phyloP scores from a whole-genome alignment of 1,140 invertebrate genomes.

The Neodiprion lecontei region DNA sequence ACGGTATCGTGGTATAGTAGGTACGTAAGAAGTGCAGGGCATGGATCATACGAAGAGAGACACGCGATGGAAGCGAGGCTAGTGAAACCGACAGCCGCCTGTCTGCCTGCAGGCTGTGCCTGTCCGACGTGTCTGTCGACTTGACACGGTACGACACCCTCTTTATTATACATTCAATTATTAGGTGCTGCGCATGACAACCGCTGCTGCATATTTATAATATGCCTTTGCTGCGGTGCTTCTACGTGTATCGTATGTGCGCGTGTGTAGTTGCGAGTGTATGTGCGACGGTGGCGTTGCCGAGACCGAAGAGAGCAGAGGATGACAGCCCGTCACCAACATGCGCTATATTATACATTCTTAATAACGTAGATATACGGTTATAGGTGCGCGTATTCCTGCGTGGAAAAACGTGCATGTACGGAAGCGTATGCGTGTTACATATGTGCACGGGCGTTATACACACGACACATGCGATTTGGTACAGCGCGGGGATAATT shows the following conservation, averaged over 20 bases:
- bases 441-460: background rate
- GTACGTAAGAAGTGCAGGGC: too few relatives aligned
- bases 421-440: constrained; percentile 7
- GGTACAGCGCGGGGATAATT: background rate
- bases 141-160: constrained; percentile 56
- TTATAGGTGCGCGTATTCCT: too few relatives aligned
- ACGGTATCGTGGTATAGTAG: background rate
- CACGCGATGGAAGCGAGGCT: too few relatives aligned
- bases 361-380: constrained; percentile 39
- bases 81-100: background rate
- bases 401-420: too few relatives aligned
- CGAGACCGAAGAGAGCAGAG: too few relatives aligned
- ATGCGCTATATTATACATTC: constrained; percentile 48
- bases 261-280: too few relatives aligned
- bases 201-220: constrained; percentile 59
- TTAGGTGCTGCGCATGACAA: constrained; percentile 60
- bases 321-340: constrained; percentile 51
- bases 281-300: too few relatives aligned
- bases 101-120: constrained; percentile 18
- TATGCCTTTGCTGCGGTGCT: constrained; percentile 21
- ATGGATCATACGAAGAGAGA: too few relatives aligned
- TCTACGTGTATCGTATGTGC: too few relatives aligned
- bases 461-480: background rate
- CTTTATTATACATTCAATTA: constrained; percentile 63
- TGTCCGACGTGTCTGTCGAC: constrained; percentile 26